Evolutionary conservation across 2,113 vertebrate genomes (phyloP), one percentile per base, ranked within the genome.

Genomic region (Plotosus lineatus): DNA sequence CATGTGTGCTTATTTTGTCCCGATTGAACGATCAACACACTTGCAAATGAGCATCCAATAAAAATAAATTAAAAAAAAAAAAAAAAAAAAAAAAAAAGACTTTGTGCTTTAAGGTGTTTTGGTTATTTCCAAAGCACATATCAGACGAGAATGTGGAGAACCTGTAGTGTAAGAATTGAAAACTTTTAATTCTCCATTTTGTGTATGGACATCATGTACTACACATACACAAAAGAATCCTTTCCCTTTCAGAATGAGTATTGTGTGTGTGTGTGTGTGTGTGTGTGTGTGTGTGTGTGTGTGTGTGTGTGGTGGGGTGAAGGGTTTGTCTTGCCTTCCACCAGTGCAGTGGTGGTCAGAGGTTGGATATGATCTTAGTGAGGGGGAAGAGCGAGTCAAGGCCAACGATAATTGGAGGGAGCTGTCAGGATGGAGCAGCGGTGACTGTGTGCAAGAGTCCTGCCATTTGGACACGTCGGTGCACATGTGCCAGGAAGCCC

Each of bases 101-200:
- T 44, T n/a, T 77, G 86, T 88, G 84, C 86, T 91, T 88, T 87
- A 90, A 88, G 90, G 90, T 88, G 88, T 86, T 90, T 85, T 90
- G 38, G 28, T 55, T 50, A 51, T 66, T 44, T 23, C 51, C 58
- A 75, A 56, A 78, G 31, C 26, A 51, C 17, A 66, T 28, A 51
- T 60, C 2, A 26, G 26, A 48, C n/a, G 73, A 73, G 42, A 31
- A 51, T 42, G 6, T 72, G 12, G 19, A 56, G 14, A 51, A 23
- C 21, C 33, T 9, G 15, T 31, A 58, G 55, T 58, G 28, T 19
- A 61, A 6, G 31, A 19, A 63, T 19, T 21, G 9, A 63, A 36
- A 63, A 17, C 7, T 1, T 58, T 58, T 46, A n/a, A n/a, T n/a
- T 58, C 55, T 61, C 31, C 7, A 15, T 6, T 33, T 31, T 56